Conservation (phyloP, 1,140 invertebrate genomes). For the Adoxophyes honmai region DNA sequence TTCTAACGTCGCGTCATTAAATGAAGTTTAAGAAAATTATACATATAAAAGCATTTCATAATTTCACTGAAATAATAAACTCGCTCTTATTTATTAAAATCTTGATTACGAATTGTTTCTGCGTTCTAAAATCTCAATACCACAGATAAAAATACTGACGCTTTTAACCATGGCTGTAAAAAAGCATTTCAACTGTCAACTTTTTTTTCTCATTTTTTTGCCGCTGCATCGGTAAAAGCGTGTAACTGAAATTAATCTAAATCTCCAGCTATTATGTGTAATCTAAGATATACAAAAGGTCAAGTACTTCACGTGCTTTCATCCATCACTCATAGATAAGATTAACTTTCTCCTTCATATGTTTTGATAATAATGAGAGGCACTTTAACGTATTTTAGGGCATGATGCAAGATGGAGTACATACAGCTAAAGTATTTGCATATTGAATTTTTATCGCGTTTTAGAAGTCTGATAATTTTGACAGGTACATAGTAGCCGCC, state of each 20-base stretch:
- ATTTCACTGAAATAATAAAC: not conserved
- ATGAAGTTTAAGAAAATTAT: not conserved
- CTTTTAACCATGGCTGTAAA: too few relatives aligned
- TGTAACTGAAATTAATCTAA: not conserved
- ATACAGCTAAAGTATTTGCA: too few relatives aligned
- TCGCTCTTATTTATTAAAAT: not conserved
- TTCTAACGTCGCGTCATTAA: not conserved
- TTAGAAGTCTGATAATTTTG: too few relatives aligned
- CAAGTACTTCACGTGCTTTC: not conserved
- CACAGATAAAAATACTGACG: too few relatives aligned
- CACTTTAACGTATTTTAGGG: too few relatives aligned
- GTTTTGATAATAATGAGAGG: too few relatives aligned
- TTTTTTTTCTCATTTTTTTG: too few relatives aligned
- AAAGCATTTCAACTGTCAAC: too few relatives aligned
- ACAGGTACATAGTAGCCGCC: too few relatives aligned
- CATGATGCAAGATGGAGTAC: too few relatives aligned
- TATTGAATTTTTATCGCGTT: too few relatives aligned
- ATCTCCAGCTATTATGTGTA: not conserved
- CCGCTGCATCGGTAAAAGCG: not conserved
- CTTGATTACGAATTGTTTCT: not conserved
- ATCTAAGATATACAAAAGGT: not conserved
- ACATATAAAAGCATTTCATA: not conserved
- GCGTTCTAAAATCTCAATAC: not conserved
- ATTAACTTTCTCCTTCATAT: slow-evolving; percentile 5
- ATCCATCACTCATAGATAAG: slow-evolving; percentile 7